Percentiles rank a stretch among this genome's conserved stretches.
Evolutionary conservation across 2,888 invertebrate species (phyloP).

Genomic region (Cistogaster globosa): DNA sequence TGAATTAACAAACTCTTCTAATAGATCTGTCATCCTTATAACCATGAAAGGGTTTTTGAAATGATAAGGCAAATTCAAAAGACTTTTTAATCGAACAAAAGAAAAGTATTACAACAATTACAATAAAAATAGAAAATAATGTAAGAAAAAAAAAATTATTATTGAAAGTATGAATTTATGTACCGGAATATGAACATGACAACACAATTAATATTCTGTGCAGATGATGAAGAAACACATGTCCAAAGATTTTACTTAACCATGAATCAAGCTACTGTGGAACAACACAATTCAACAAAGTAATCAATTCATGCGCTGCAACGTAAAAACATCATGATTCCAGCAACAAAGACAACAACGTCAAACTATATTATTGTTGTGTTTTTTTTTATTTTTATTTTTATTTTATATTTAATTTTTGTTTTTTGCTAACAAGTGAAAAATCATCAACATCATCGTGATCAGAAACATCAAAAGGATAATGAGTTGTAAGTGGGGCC

Average conservation of each 20-base stretch:
- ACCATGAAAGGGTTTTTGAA: conserved; percentile 4
- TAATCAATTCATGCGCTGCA: conserved; percentile 25
- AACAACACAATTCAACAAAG: conserved; percentile 31
- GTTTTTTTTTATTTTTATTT: conserved; percentile 5
- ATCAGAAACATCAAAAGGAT: conserved; percentile 58
- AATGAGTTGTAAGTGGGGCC: conserved; percentile 28
- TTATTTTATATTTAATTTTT: conserved; percentile 1
- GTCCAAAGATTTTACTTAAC: conserved; percentile 74
- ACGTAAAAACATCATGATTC: conserved; percentile 18
- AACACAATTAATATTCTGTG: conserved; percentile 80
- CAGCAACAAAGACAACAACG: conserved; percentile 59
- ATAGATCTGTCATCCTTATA: conserved; percentile 49
- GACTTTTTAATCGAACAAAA: conserved; percentile 1
- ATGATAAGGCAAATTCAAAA: conserved; percentile 36
- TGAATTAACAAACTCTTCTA: conserved; percentile 29
- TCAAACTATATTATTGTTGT: conserved; percentile 34
- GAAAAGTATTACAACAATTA: conserved; percentile 38
- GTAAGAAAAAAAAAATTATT: conserved; percentile 20
- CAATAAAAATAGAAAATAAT: conserved; percentile 17
- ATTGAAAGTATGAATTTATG: conserved; percentile 51
- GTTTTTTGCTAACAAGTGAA: conserved; percentile 41
- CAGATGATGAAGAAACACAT: conserved; percentile 81
- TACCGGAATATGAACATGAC: conserved; percentile 65
- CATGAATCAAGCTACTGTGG: conserved; percentile 64
- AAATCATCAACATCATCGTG: conserved; percentile 57